Conservation (phyloP, 1,140 invertebrate genomes). For the Papilio polyxenes region DNA sequence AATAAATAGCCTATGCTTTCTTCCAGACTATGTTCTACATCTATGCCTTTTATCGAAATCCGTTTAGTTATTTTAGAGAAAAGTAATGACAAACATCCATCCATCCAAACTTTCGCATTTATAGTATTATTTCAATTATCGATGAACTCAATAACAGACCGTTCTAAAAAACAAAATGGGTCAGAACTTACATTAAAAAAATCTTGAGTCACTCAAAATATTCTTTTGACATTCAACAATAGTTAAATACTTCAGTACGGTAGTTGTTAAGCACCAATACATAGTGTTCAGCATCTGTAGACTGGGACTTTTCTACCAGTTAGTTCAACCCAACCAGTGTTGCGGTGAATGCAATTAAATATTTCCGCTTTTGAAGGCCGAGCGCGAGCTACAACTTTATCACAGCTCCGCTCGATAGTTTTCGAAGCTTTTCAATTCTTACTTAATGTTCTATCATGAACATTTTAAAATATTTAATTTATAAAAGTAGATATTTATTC, state of each 20-base stretch:
- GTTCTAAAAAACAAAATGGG: not conserved
- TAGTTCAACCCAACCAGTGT: not conserved
- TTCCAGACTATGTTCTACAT: too few relatives aligned
- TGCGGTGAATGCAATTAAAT: conserved; percentile 53
- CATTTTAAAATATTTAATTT: not conserved
- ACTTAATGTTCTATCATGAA: not conserved
- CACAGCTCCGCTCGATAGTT: not conserved
- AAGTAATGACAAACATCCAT: too few relatives aligned
- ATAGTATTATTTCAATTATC: too few relatives aligned
- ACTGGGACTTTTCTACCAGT: not conserved
- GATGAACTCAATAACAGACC: not conserved
- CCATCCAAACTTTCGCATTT: too few relatives aligned
- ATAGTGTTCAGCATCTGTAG: not conserved
- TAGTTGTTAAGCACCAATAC: not conserved
- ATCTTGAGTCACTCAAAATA: not conserved
- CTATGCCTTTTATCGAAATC: too few relatives aligned
- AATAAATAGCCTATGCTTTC: too few relatives aligned
- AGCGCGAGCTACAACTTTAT: conserved; percentile 34
- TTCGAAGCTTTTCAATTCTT: conserved; percentile 12
- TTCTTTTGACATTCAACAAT: not conserved
- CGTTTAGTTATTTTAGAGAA: too few relatives aligned
- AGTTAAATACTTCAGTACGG: not conserved
- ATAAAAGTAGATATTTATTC: too few relatives aligned
- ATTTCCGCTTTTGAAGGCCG: conserved; percentile 47
- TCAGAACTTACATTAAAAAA: not conserved